Conservation (phyloP, 2,888 invertebrate genomes). For the Oscheius sp. region DNA sequence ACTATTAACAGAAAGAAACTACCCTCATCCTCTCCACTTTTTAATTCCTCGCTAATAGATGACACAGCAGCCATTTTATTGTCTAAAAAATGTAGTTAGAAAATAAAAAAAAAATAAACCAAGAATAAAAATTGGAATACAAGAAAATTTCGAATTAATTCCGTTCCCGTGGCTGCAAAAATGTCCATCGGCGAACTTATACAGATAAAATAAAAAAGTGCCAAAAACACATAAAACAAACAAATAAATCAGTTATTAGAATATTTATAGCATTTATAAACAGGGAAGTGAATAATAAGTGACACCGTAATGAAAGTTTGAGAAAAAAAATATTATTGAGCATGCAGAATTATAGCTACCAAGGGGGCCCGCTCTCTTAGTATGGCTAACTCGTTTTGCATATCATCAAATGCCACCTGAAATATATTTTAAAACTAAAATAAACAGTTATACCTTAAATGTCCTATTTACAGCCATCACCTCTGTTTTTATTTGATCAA, state of each 20-base stretch:
- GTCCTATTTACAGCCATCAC: not conserved
- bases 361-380: constrained; percentile 1
- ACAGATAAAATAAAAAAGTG: too few species aligned
- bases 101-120: not conserved
- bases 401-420: not conserved
- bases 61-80: constrained; percentile 4
- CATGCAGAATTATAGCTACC: constrained; percentile 1
- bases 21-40: constrained; percentile 4
- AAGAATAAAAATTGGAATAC: not conserved
- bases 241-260: too few species aligned
- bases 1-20: not conserved
- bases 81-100: not conserved
- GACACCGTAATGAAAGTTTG: too few species aligned
- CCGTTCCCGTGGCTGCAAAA: too few species aligned
- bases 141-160: too few species aligned
- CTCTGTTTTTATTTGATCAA: not conserved
- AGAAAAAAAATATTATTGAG: not conserved
- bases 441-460: not conserved
- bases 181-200: too few species aligned
- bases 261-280: too few species aligned
- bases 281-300: too few species aligned
- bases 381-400: not conserved
- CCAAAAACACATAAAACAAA: too few species aligned
- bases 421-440: not conserved
- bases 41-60: not conserved